Conservation (phyloP, 2,888 invertebrate genomes). For the Synergus gifuensis region DNA sequence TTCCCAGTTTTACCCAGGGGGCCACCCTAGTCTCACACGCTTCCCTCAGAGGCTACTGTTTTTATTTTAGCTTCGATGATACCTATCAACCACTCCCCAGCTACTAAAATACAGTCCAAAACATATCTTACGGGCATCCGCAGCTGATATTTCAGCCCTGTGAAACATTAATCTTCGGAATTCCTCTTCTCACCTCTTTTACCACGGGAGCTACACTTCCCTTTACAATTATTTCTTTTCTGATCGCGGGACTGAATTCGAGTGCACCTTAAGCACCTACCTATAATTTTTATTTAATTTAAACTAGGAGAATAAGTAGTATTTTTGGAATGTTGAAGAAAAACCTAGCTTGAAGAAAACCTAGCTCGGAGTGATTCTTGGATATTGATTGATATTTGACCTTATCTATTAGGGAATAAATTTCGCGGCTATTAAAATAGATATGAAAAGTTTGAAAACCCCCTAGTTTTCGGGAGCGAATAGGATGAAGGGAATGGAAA, state of each 20-base stretch:
- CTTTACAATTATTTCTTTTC: no score
- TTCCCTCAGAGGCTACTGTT: conserved; percentile 16
- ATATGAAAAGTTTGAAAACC: conserved; percentile 13
- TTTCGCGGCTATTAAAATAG: conserved; percentile 9
- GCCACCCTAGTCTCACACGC: conserved; percentile 45
- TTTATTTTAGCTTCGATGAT: conserved; percentile 37
- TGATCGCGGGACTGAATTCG: no score
- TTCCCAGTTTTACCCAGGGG: conserved; percentile 67
- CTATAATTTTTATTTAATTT: no score
- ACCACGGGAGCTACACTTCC: no score
- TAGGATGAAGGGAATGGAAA: conserved; percentile 24
- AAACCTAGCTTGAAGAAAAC: neutral
- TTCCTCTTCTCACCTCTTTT: no score
- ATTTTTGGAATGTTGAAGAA: neutral
- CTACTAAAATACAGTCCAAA: neutral
- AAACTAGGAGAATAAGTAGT: neutral
- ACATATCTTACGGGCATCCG: no score
- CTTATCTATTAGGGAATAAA: neutral
- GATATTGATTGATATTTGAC: neutral
- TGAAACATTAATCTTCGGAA: no score
- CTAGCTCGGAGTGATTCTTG: neutral
- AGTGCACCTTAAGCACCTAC: no score
- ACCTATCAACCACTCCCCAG: neutral
- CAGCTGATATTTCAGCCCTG: no score
- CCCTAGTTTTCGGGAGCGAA: conserved; percentile 8